Percentiles rank a stretch among this genome's conserved stretches.
phyloP scores from a whole-genome alignment of 2,797 vertebrate species.

The Morelia viridis region DNA sequence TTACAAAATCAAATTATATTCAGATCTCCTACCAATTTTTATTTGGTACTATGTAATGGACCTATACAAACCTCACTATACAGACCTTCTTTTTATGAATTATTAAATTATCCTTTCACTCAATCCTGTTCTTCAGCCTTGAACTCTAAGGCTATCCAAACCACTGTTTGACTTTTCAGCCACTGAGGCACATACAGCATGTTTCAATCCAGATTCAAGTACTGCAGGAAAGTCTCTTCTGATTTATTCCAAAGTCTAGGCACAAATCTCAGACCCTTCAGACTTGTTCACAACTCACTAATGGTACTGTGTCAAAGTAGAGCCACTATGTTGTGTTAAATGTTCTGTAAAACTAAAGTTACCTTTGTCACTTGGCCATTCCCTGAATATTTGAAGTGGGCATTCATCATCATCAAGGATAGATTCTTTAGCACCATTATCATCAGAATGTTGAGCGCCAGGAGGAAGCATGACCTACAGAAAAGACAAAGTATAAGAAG shows the following conservation, averaged over 20 bases:
- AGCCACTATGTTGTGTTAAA: background rate
- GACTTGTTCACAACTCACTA: background rate
- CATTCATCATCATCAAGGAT: slow-evolving; percentile 92
- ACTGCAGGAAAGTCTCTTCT: background rate
- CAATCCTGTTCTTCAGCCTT: too few species aligned
- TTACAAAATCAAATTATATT: background rate
- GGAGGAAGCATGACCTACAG: slow-evolving; percentile 78
- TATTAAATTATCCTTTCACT: too few species aligned
- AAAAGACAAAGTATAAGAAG: slow-evolving; percentile 12
- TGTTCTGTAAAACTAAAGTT: slow-evolving; percentile 21
- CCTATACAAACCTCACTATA: background rate
- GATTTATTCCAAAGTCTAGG: background rate
- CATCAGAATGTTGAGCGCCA: slow-evolving; percentile 86
- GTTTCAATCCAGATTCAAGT: background rate
- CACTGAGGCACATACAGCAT: background rate
- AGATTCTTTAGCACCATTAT: slow-evolving; percentile 87
- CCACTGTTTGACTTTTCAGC: background rate
- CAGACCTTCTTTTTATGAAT: background rate
- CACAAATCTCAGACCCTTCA: background rate
- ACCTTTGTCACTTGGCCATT: slow-evolving; percentile 97
- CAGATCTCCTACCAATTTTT: background rate
- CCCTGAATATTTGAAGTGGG: slow-evolving; percentile 95
- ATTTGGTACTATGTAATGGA: background rate
- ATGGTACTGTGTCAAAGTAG: background rate
- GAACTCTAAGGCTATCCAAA: background rate